These are phyloP conservation scores for Spermophilus dauricus DNA, from an alignment of 2,113 vertebrate genomes.

Conservation along the genomic window DNA sequence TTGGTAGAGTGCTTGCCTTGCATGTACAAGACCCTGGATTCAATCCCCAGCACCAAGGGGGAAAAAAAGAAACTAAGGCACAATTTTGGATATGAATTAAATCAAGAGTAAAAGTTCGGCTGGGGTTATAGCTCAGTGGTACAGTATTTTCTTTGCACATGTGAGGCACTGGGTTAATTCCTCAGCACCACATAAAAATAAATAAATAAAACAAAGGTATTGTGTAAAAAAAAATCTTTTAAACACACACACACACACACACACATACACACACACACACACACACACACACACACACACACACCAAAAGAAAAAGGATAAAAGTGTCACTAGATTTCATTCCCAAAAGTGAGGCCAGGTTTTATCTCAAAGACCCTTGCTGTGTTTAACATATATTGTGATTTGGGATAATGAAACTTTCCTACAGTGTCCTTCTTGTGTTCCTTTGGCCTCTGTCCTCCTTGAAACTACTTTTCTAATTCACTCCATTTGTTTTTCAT, in stretches of 20 bases:
- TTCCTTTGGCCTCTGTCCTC: no score
- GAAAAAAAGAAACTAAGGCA: not conserved
- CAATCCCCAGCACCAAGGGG: not conserved
- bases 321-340: not conserved
- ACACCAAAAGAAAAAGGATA: not conserved
- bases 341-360: not conserved
- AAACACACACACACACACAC: no score
- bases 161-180: no score
- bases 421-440: not conserved
- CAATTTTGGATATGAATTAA: not conserved
- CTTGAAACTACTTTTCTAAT: not conserved
- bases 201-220: no score
- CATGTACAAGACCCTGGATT: no score
- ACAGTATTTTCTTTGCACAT: no score
- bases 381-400: not conserved
- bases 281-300: no score
- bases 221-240: no score
- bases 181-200: no score
- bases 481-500: not conserved
- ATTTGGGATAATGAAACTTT: not conserved
- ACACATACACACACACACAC: no score
- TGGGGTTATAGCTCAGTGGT: no score
- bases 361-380: not conserved
- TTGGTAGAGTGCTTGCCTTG: no score
- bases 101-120: not conserved